Conservation (phyloP, 2,797 vertebrate genomes). For the Phoxinus dragarum region DNA sequence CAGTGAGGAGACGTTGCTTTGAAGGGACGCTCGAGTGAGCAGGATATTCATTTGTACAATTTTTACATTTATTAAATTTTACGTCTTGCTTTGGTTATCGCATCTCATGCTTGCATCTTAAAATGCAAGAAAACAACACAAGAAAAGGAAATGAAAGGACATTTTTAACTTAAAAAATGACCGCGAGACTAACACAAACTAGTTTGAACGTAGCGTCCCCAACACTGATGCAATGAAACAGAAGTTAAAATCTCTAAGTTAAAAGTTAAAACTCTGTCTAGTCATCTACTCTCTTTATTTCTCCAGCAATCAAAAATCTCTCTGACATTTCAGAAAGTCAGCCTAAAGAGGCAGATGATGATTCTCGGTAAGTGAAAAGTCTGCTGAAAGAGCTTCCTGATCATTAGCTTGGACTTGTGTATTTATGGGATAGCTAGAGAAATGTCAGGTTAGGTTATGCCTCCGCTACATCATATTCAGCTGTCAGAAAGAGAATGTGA, state of each 20-base stretch:
- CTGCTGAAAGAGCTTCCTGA: conserved; percentile 50
- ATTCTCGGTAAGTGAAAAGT: conserved; percentile 70
- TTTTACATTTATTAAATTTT: too few species aligned
- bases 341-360: conserved; percentile 64
- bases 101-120: neutral
- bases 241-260: neutral
- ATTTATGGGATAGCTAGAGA: conserved; percentile 60
- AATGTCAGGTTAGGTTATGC: conserved; percentile 65
- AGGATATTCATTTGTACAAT: neutral
- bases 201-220: neutral
- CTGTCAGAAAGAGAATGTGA: conserved; percentile 60
- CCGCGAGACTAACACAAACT: neutral
- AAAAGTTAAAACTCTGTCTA: neutral
- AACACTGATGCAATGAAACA: neutral
- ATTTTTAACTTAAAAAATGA: neutral
- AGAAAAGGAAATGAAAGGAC: neutral
- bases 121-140: neutral
- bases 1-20: neutral
- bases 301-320: conserved; percentile 52
- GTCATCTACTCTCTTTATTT: conserved; percentile 56
- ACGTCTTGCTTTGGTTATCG: neutral
- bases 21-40: neutral
- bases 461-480: conserved; percentile 55
- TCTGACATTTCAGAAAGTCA: conserved; percentile 58
- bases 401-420: conserved; percentile 49